Evolutionary conservation across 2,113 vertebrate species (phyloP), one percentile per base, ranked within the genome.

Genomic region (Chauna torquata): DNA sequence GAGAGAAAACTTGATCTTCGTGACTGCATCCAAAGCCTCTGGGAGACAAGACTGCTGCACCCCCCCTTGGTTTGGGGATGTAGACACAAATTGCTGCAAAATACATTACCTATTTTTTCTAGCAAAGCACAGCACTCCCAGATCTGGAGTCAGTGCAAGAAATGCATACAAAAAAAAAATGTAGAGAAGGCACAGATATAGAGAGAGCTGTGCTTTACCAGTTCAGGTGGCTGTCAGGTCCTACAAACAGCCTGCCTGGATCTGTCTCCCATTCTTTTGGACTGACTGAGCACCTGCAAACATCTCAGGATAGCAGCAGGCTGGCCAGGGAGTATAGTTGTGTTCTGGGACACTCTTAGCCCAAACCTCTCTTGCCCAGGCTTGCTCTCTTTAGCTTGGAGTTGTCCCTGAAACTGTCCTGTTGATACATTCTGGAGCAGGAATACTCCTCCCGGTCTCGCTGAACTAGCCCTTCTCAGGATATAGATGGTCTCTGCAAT

Each of bases 401-500:
- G 45, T 6, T 64, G 16, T 16, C 27, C 61, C 50, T 23, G 32
- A 11, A 9, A 4, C 16, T 30, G 23, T 32, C 16, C 23, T 55
- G 19, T 36, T 23, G 55, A 3, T 8, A 8, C 1, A 4, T 5
- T 23, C 11, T 19, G 3, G 52, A 54, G 15, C 23, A 25, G 12
- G 28, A 20, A 18, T 38, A 7, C 6, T 74, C 13, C 30, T 61
- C 4, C 47, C 12, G 45, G 17, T 30, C 12, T 0, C 2, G 7
- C 4, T 2, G n/a, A 47, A 17, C 14, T 9, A 2, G 13, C 17
- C 36, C 9, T 11, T n/a, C 25, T 36, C 36, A 20, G 34, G 44
- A 8, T 0, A 0, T 12, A 54, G 22, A 42, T 8, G 25, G n/a
- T 5, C 54, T 44, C 6, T 16, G 32, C 40, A 49, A 3, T 30